Percentiles rank a stretch among this genome's conserved stretches.
Conservation (phyloP, 2,888 invertebrate species). For the Drosophila borealis region DNA sequence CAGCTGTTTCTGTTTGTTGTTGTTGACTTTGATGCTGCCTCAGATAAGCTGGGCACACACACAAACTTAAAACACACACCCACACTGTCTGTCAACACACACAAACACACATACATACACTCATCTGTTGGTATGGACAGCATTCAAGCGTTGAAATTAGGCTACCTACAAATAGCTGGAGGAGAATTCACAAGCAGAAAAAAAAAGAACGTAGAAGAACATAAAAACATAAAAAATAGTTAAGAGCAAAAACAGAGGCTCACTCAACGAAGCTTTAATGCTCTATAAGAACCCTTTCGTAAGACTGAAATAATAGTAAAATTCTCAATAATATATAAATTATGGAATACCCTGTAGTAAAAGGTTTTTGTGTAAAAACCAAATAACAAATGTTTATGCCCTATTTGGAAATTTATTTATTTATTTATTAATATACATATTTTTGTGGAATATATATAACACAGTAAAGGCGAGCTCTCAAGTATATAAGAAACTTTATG, state of each 20-base stretch:
- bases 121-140: slow-evolving; percentile 40
- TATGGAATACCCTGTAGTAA: too few relatives aligned
- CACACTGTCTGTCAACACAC: slow-evolving; percentile 1
- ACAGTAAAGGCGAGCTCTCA: too few relatives aligned
- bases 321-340: too few relatives aligned
- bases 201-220: not conserved
- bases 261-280: not conserved
- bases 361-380: too few relatives aligned
- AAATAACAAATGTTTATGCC: too few relatives aligned
- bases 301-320: too few relatives aligned
- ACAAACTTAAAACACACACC: slow-evolving; percentile 13
- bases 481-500: too few relatives aligned
- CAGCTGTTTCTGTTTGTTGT: slow-evolving; percentile 34
- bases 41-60: slow-evolving; percentile 66
- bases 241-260: slow-evolving; percentile 5
- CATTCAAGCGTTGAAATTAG: slow-evolving; percentile 81
- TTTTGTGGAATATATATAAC: too few relatives aligned
- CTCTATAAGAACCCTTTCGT: not conserved
- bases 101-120: slow-evolving; percentile 8
- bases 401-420: too few relatives aligned
- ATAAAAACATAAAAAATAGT: not conserved
- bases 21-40: slow-evolving; percentile 62
- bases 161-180: slow-evolving; percentile 66
- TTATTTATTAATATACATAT: too few relatives aligned
- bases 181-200: slow-evolving; percentile 27